Evolutionary conservation across 2,888 invertebrate genomes (phyloP), one percentile per base, ranked within the genome.

Genomic region (Callosobruchus maculatus): DNA sequence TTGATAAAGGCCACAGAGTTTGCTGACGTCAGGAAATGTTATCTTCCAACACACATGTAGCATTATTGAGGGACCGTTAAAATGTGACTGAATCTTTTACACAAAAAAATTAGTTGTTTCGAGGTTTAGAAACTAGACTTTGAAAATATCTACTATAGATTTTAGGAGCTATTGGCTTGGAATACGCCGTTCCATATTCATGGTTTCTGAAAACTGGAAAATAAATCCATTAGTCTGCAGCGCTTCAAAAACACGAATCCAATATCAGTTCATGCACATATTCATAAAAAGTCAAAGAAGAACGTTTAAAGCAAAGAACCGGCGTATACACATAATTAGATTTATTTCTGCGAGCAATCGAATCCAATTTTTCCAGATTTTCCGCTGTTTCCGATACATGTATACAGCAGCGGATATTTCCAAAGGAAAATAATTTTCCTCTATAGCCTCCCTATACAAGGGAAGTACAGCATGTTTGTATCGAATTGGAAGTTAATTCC

Each of bases 321-420:
- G 18, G 49, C 49, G 18, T 49, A 49, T 72, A 30, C 75, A 21
- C 21, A 74, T 74, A 74, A 76, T 76, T 74, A 74, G 73, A 73
- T 76, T 73, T 73, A 73, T 72, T 73, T 71, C 71, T 73, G 72
- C 67, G 21, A 49, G 70, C 68, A 70, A 73, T 73, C 70, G 73
- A 73, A 74, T 72, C 69, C 70, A 72, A 76, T 49, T 49, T 49
- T 49, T 49, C 49, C 49, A 18, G 49, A 49, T 49, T 49, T 49
- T 49, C 49, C 49, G 49, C 49, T 49, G 18, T 49, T 49, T 18
- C 13, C 18, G 49, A 49, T 49, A 49, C 49, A 49, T 49, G 49
- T 49, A 49, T 49, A 49, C 49, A 49, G 49, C 49, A 49, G 49
- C 49, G 49, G 49, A 49, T 49, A 49, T 49, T 13, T 49, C 49